Conservation (phyloP, 2,113 vertebrate species). For the Struthio camelus region DNA sequence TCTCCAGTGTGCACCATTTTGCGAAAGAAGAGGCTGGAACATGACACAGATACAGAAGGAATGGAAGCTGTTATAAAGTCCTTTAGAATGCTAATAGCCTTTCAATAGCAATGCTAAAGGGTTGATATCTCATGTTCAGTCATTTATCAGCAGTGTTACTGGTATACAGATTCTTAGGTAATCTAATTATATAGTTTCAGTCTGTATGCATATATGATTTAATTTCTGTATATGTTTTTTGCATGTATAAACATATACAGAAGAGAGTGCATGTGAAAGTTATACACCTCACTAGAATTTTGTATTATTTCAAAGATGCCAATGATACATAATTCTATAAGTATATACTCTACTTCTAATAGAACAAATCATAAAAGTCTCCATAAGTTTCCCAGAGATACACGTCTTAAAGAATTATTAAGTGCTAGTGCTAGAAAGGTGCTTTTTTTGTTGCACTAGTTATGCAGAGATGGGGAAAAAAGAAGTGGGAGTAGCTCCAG, state of each 20-base stretch:
- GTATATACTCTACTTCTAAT: not conserved
- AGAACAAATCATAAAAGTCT: not conserved
- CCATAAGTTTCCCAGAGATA: not conserved
- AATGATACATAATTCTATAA: not conserved
- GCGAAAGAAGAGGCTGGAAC: not conserved
- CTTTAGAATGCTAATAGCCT: not conserved
- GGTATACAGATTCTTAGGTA: not conserved
- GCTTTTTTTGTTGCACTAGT: not conserved
- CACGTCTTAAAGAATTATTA: not conserved
- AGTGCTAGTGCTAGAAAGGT: not conserved
- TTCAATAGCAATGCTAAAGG: not conserved
- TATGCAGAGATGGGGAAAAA: not conserved
- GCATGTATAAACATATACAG: not conserved
- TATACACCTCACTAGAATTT: not conserved
- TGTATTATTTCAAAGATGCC: not conserved
- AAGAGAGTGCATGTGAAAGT: not conserved
- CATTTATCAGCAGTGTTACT: not conserved
- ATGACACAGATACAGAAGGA: not conserved
- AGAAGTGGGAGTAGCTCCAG: not conserved
- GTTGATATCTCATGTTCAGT: not conserved
- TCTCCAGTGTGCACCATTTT: not conserved
- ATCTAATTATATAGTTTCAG: not conserved
- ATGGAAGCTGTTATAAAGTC: not conserved
- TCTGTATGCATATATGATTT: not conserved
- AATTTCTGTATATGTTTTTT: not conserved